Evolutionary conservation across 2,113 vertebrate species (phyloP).

Genomic region (Crotalus tigris): DNA sequence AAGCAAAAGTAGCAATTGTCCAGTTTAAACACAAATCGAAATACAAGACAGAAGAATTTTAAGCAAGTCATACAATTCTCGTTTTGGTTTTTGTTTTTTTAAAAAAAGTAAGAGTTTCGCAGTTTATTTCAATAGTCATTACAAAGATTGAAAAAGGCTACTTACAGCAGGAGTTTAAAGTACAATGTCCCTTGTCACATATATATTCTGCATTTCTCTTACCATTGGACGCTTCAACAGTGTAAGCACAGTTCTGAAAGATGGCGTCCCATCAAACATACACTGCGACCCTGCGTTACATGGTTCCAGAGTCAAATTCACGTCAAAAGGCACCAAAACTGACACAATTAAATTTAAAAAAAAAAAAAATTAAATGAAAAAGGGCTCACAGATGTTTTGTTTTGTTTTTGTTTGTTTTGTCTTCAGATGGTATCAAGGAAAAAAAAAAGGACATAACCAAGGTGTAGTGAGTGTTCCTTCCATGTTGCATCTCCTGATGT

Average conservation of each 20-base stretch:
- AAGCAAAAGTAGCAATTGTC: conserved; percentile 43
- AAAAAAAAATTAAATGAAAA: conserved; percentile 14
- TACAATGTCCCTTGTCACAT: conserved; percentile 74
- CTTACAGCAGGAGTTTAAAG: conserved; percentile 74
- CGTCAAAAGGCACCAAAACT: conserved; percentile 63
- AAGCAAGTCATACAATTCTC: conserved; percentile 46
- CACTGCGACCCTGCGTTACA: conserved; percentile 96
- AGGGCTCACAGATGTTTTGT: conserved; percentile 58
- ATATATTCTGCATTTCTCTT: conserved; percentile 75
- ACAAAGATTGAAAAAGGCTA: conserved; percentile 74
- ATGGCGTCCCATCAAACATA: conserved; percentile 89
- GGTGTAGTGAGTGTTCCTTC: conserved; percentile 69
- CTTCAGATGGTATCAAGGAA: conserved; percentile 64
- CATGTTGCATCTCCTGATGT: conserved; percentile 64
- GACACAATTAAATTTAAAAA: conserved; percentile 58
- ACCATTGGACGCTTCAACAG: conserved; percentile 81
- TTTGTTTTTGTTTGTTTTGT: conserved; percentile 29
- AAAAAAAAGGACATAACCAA: conserved; percentile 52
- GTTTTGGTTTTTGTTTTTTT: conserved; percentile 8
- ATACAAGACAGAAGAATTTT: conserved; percentile 52
- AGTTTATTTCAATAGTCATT: conserved; percentile 51
- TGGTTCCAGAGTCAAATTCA: conserved; percentile 88
- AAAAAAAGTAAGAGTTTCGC: conserved; percentile 32
- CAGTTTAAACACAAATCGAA: conserved; percentile 43
- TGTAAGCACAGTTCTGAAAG: conserved; percentile 88